These are phyloP conservation scores for Synchiropus splendidus DNA, from an alignment of 2,113 vertebrate genomes.

Conservation along the genomic window DNA sequence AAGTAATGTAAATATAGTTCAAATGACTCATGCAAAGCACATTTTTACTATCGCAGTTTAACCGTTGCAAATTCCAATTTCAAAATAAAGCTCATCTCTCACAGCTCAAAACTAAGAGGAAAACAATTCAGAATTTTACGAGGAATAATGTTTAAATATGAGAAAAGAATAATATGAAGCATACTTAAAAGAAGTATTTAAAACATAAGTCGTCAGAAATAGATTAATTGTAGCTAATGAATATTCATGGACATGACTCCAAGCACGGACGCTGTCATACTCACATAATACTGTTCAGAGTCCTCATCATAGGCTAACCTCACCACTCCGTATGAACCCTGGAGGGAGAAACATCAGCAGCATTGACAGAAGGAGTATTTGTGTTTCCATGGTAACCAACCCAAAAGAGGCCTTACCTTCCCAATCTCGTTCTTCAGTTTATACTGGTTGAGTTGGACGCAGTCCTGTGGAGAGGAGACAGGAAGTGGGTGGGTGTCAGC, in stretches of 20 bases:
- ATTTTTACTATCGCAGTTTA: too few species aligned
- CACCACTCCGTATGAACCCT: conserved; percentile 95
- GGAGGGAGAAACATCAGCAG: conserved; percentile 13
- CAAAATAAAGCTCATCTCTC: too few species aligned
- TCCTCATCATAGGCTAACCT: conserved; percentile 87
- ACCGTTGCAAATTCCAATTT: too few species aligned
- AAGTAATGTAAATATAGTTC: too few species aligned
- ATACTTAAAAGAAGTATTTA: too few species aligned
- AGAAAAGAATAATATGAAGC: too few species aligned
- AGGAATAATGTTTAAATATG: too few species aligned
- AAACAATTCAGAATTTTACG: too few species aligned
- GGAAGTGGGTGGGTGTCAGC: not conserved
- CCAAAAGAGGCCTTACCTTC: conserved; percentile 69
- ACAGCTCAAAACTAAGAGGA: too few species aligned
- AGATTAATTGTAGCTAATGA: too few species aligned
- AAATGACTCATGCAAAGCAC: too few species aligned
- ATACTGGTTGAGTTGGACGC: conserved; percentile 90
- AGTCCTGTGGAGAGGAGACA: conserved; percentile 68
- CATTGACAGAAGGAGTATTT: not conserved
- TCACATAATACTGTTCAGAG: conserved; percentile 87
- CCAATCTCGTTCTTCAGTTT: conserved; percentile 87
- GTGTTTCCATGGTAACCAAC: not conserved
- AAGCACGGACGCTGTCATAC: conserved; percentile 19
- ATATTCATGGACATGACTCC: not conserved
- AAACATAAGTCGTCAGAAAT: too few species aligned